Conservation (phyloP, 2,888 invertebrate genomes). For the Octonoba sinensis region DNA sequence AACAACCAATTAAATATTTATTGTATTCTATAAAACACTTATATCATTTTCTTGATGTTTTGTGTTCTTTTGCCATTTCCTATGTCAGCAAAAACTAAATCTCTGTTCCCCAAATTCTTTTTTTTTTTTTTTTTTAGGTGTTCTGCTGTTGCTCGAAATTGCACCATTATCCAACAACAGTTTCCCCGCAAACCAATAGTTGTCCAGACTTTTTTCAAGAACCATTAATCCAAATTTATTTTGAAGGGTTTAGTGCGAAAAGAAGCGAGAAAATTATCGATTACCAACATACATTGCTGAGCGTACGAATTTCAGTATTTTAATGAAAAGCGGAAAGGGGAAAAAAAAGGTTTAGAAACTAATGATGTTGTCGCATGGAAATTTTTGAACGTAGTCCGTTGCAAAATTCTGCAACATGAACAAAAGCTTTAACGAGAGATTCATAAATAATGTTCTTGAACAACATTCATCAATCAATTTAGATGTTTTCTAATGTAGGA, state of each 20-base stretch:
- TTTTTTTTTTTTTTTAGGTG: conserved; percentile 38
- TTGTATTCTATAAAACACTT: too few species aligned
- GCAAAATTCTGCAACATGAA: too few species aligned
- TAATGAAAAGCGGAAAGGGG: conserved; percentile 1
- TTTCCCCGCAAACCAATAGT: conserved; percentile 46
- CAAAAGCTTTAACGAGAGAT: too few species aligned
- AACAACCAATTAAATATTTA: too few species aligned
- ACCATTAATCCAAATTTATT: conserved; percentile 60
- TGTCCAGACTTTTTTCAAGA: conserved; percentile 31
- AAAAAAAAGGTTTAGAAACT: conserved; percentile 8
- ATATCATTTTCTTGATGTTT: too few species aligned
- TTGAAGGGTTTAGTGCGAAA: conserved; percentile 37
- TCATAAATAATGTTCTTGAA: too few species aligned
- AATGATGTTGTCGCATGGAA: conserved; percentile 15
- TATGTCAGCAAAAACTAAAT: conserved; percentile 17
- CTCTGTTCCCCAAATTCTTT: conserved; percentile 29
- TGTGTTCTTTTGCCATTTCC: background rate
- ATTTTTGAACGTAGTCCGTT: background rate
- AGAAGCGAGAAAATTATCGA: conserved; percentile 44
- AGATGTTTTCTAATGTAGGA: too few species aligned
- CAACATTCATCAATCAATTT: too few species aligned
- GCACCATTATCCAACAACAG: conserved; percentile 22
- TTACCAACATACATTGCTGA: conserved; percentile 45
- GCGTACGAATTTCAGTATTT: conserved; percentile 25
- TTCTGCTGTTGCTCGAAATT: conserved; percentile 41